phyloP scores from a whole-genome alignment of 1,140 invertebrate species.

The Theocolax elegans region DNA sequence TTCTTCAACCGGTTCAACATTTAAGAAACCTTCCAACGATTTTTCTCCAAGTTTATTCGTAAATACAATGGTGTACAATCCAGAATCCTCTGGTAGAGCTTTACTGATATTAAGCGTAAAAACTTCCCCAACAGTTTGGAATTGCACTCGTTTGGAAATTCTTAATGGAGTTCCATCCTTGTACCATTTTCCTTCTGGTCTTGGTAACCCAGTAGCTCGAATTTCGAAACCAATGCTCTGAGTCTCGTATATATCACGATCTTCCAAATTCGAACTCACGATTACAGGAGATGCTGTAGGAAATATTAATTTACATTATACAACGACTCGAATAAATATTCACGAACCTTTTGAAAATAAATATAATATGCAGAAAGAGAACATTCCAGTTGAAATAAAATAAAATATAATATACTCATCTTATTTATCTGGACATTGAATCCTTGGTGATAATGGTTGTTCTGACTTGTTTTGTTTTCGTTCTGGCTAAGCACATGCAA shows the following conservation, averaged over 20 bases:
- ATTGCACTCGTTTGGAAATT: constrained; percentile 71
- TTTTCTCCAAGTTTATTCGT: constrained; percentile 82
- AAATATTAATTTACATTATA: neutral
- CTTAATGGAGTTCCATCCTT: constrained; percentile 77
- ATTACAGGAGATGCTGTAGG: constrained; percentile 80
- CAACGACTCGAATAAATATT: neutral
- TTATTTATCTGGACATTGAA: neutral
- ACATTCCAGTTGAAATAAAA: neutral
- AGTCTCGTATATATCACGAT: constrained; percentile 80
- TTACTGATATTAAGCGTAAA: constrained; percentile 79
- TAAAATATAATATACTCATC: constrained; percentile 20
- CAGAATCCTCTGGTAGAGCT: constrained; percentile 77
- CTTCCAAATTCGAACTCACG: constrained; percentile 77
- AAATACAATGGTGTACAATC: constrained; percentile 80
- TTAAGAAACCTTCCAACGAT: constrained; percentile 75
- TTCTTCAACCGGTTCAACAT: constrained; percentile 78
- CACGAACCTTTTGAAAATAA: neutral
- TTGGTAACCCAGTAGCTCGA: constrained; percentile 77
- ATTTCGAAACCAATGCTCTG: constrained; percentile 79
- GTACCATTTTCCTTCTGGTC: constrained; percentile 82
- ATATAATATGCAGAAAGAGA: neutral
- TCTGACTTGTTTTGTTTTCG: constrained; percentile 40
- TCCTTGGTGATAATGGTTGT: neutral
- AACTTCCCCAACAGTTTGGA: constrained; percentile 76
- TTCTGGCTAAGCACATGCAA: constrained; percentile 33